Evolutionary conservation across 2,797 vertebrate species (phyloP).

Genomic region (Clarias pachynema): DNA sequence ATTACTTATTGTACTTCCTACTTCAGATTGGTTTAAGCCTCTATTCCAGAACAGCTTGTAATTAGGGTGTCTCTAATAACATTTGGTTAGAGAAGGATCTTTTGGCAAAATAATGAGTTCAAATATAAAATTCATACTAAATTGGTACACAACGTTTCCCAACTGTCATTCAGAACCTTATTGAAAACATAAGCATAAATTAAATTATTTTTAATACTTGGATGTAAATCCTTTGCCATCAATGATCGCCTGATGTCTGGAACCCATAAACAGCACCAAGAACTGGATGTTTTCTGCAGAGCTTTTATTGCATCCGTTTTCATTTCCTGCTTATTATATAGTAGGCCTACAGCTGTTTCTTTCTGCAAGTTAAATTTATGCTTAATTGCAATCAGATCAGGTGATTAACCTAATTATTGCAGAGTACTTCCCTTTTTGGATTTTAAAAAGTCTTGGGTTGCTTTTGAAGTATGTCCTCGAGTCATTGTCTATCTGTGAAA

Average conservation of each 20-base stretch:
- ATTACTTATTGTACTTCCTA: background rate
- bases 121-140: background rate
- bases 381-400: background rate
- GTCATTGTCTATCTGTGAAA: slow-evolving; percentile 22
- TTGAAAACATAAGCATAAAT: slow-evolving; percentile 1
- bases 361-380: background rate
- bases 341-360: background rate
- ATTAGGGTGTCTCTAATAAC: background rate
- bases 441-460: background rate
- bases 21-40: background rate
- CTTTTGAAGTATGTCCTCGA: slow-evolving; percentile 8
- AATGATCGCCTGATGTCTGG: background rate
- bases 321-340: background rate
- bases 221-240: background rate
- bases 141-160: background rate
- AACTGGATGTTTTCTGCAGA: background rate
- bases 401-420: background rate
- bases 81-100: background rate
- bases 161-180: background rate
- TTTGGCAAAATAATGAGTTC: background rate
- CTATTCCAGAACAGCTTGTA: background rate
- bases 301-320: background rate
- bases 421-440: background rate
- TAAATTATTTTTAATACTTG: background rate
- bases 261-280: background rate